Evolutionary conservation across 2,797 vertebrate species (phyloP).

Genomic region (Hydrocynus forskahlii): DNA sequence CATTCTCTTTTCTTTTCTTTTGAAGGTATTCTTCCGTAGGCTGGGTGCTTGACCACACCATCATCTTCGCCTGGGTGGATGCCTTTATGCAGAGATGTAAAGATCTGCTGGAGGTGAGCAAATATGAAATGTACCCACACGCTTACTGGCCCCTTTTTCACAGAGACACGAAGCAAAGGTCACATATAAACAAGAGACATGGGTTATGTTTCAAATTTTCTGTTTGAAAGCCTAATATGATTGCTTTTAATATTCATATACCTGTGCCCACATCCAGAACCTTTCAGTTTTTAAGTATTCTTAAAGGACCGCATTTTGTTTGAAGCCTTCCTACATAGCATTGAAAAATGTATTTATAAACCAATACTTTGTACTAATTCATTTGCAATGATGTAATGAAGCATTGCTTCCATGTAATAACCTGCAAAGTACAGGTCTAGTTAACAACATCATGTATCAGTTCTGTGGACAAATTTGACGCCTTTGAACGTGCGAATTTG

Average conservation of each 20-base stretch:
- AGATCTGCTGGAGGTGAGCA: constrained; percentile 86
- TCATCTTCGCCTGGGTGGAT: constrained; percentile 84
- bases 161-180: neutral
- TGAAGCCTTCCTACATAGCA: too few species aligned
- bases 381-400: too few species aligned
- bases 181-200: neutral
- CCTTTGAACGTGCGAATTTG: too few species aligned
- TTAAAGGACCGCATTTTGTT: neutral
- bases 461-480: too few species aligned
- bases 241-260: neutral
- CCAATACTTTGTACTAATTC: too few species aligned
- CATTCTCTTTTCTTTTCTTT: constrained; percentile 16
- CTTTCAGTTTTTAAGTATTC: neutral
- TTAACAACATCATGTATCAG: too few species aligned
- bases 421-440: too few species aligned
- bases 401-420: too few species aligned
- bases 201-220: neutral
- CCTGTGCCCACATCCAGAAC: neutral
- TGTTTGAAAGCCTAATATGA: too few species aligned
- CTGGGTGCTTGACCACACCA: constrained; percentile 82
- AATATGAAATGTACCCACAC: constrained; percentile 35
- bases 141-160: neutral
- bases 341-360: too few species aligned
- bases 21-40: constrained; percentile 74
- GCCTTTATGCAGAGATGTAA: constrained; percentile 85